Base-by-base conservation (phyloP, 2,113 vertebrate genomes). In the Rhinolophus sinicus region DNA sequence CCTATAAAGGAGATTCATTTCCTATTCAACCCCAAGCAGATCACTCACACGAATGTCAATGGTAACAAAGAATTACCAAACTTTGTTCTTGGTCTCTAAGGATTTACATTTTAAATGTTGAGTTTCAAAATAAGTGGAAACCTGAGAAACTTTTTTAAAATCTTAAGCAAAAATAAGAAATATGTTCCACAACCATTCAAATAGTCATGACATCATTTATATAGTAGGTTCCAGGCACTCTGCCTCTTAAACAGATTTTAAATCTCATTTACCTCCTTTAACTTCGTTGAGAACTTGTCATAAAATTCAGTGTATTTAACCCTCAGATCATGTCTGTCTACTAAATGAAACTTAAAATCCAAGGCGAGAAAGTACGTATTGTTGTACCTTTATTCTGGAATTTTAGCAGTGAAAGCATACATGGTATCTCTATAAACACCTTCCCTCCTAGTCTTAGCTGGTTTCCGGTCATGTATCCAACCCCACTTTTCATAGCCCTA, bases 71-170 rank as follows among this genome's bases (percentile, higher is more conserved):
- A 90, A 54, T 77, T 65, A 16, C 5, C n/a, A 40, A 28, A 50
- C 24, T 72, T 56, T 90, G 50, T 90, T 84, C 54, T 50, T 38
- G 56, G 50, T 47, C 70, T 67, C 76, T 73, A 82, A 19, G 33
- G 10, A 88, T 52, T 88, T 88, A 69, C 14, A 60, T 78, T 94
- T 88, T 86, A 94, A 69, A 70, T 81, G 18, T 12, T 81, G 50
- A 10, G 50, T 84, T 96, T 94, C 84, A 95, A 65, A 96, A 84
- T 38, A 97, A 90, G 78, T 35, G 19, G 18, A 91, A 86, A 85
- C n/a, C 73, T 38, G 16, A 94, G 35, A 72, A 94, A 86, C 21
- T 52, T 56, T 40, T 73, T 50, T 73, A 96, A 89, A 88, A 60
- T 56, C 60, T 64, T 62, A 88, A 95, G 19, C 19, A 76, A 96